These are phyloP conservation scores for Helostoma temminkii DNA, from an alignment of 2,797 vertebrate genomes.

Conservation along the genomic window DNA sequence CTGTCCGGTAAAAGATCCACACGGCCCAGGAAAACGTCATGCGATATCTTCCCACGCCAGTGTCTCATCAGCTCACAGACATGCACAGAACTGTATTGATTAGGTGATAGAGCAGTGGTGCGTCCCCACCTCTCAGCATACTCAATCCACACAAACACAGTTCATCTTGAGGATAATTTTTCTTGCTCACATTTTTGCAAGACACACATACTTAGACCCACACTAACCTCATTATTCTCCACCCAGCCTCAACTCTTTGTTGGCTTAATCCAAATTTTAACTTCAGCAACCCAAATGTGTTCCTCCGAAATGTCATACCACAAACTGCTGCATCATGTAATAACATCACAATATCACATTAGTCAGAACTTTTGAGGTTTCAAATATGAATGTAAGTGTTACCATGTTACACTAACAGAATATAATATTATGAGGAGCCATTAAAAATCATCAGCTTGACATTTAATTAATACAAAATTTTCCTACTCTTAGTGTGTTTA, in stretches of 20 bases:
- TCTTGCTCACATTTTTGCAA: background rate
- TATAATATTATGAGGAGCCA: too few species aligned
- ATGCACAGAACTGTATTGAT: constrained; percentile 43
- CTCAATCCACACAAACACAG: constrained; percentile 14
- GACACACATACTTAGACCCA: constrained; percentile 6
- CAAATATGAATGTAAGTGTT: background rate
- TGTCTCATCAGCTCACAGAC: constrained; percentile 53
- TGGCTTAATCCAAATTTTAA: background rate
- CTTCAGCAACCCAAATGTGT: background rate
- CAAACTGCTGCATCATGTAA: background rate
- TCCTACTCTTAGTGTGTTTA: too few species aligned
- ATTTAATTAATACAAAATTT: too few species aligned
- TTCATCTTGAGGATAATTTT: constrained; percentile 33
- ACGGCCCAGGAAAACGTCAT: constrained; percentile 46
- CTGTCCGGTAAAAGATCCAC: constrained; percentile 34
- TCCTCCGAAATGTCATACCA: background rate
- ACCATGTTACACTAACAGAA: background rate
- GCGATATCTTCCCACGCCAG: constrained; percentile 48
- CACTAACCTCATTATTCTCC: too few species aligned
- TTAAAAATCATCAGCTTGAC: too few species aligned
- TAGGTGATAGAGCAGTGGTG: constrained; percentile 25
- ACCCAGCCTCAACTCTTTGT: background rate
- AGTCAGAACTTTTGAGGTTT: background rate
- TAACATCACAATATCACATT: constrained; percentile 3
- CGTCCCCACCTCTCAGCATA: constrained; percentile 22